A percentile compares a stretch with the other conserved stretches of the same genome.
Evolutionary conservation across 53 echinoderm and acorn worm genomes (phyloP).

Genomic region (Holothuria scabra): DNA sequence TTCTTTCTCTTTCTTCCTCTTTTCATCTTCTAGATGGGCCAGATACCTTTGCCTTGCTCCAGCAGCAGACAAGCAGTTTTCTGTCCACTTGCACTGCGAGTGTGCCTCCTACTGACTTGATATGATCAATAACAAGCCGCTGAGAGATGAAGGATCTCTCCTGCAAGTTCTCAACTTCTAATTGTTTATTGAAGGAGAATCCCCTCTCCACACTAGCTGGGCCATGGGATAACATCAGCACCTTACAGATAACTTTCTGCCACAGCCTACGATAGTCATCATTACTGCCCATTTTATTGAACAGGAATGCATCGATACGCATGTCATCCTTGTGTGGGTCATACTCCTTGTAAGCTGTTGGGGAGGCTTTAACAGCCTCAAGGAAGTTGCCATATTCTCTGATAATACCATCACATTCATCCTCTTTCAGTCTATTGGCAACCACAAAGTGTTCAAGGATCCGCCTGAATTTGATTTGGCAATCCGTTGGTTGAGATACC

Average conservation of each 20-base stretch:
- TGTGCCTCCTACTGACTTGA: no score
- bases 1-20: no score
- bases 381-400: constrained; percentile 48
- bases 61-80: no score
- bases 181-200: constrained; percentile 55
- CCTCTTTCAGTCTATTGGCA: constrained; percentile 43
- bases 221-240: constrained; percentile 63
- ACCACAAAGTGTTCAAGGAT: constrained; percentile 36
- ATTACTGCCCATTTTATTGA: constrained; percentile 43
- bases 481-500: constrained; percentile 12
- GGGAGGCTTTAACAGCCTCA: constrained; percentile 6
- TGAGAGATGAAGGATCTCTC: constrained; percentile 4
- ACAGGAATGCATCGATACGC: constrained; percentile 36
- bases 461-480: constrained; percentile 40
- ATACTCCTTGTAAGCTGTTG: constrained; percentile 45
- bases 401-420: constrained; percentile 49
- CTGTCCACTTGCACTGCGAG: no score
- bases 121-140: background rate
- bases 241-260: constrained; percentile 42
- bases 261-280: constrained; percentile 49
- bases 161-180: constrained; percentile 16
- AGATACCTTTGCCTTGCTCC: no score
- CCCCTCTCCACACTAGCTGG: constrained; percentile 58
- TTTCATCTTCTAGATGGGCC: no score
- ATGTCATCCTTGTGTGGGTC: constrained; percentile 15